Evolutionary conservation across 2,797 vertebrate genomes (phyloP).

Genomic region (Anableps anableps): DNA sequence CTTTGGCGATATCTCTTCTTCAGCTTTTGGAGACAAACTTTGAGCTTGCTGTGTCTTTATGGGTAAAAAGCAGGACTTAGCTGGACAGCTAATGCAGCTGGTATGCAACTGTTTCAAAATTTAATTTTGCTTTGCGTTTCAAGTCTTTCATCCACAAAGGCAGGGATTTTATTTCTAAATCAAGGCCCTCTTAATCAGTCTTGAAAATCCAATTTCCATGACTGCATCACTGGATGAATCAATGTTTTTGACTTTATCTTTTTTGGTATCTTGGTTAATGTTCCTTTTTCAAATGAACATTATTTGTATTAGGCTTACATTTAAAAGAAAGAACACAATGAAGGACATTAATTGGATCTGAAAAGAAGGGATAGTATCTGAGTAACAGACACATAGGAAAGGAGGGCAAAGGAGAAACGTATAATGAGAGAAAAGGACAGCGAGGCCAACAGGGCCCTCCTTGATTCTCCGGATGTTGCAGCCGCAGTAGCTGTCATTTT

Average conservation of each 20-base stretch:
- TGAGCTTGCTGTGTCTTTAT: too few species aligned
- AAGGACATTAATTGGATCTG: background rate
- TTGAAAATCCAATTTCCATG: background rate
- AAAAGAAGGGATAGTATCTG: background rate
- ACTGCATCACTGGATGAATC: background rate
- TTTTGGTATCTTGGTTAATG: background rate
- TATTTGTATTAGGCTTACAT: background rate
- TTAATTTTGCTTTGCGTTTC: too few species aligned
- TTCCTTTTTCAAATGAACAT: background rate
- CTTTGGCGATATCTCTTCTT: too few species aligned
- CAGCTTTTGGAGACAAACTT: too few species aligned
- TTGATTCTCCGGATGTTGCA: constrained; percentile 50
- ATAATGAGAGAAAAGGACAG: constrained; percentile 40
- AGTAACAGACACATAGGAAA: background rate
- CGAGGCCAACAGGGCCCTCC: constrained; percentile 53
- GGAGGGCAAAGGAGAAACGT: constrained; percentile 9
- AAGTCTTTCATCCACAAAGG: background rate
- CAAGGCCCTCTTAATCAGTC: background rate
- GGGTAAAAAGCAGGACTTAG: too few species aligned
- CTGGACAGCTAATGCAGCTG: too few species aligned
- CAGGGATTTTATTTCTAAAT: background rate
- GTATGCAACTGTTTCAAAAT: too few species aligned
- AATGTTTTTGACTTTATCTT: background rate
- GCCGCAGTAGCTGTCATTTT: constrained; percentile 79
- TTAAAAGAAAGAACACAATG: background rate